Base-by-base conservation (phyloP, 2,888 invertebrate species). In the Dasypolia templi region DNA sequence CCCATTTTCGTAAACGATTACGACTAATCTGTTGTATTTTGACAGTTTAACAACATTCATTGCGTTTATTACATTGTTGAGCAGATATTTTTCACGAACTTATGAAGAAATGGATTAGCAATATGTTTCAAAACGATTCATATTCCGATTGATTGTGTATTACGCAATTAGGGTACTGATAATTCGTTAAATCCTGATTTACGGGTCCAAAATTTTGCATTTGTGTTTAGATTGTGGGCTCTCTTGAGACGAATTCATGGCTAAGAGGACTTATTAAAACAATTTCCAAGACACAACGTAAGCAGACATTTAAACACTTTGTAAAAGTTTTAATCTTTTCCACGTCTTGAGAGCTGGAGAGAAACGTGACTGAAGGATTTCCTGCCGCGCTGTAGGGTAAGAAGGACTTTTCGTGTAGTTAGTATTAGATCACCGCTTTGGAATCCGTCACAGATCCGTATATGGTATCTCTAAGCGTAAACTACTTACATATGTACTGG, bases 341-440 rank as follows among this genome's bases (percentile, higher is more conserved):
- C 55, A 75, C 46, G 62, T 46, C 44, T 79, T 68, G 39, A 64
- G 58, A 76, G 67, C 75, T 51, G 58, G 55, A 61, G 72, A 67
- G 75, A 83, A 81, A 81, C 87, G 87, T 88, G 87, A 89, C 76
- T 76, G 58, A 79, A 85, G 86, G 85, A 88, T 89, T 86, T 85
- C 77, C 81, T 85, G 82, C 82, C 72, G 78, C 64, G 58, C 44
- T 69, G 75, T 73, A 77, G 73, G 74, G 75, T 71, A 77, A 73
- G 68, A 76, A 75, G 82, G 81, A 73, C 75, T 83, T 76, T 78
- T 69, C 71, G 74, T 72, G 76, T 76, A 72, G 79, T 80, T 83
- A 87, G 84, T 89, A 90, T 91, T 91, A 91, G 89, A 89, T 91
- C 91, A 91, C 85, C 88, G 77, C 79, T 78, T 86, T 81, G 89